Base-by-base conservation (phyloP, 2,797 vertebrate species). In the Perodicticus potto region DNA sequence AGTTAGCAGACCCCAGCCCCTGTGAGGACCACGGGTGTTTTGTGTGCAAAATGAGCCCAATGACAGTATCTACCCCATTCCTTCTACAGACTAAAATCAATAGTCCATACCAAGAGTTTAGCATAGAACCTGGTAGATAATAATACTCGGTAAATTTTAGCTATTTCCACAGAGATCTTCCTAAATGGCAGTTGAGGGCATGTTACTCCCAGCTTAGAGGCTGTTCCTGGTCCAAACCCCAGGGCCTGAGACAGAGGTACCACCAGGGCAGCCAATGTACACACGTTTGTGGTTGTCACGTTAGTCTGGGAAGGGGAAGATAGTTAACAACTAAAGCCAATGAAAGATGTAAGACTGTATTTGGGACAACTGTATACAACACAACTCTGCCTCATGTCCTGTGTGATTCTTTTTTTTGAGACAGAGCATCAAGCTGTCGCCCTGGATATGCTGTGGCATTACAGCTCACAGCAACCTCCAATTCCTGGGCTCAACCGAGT, bases 261-360 rank as follows among this genome's bases (percentile, higher is more conserved):
- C 77, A 57, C 29, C 19, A 19, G 32, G 29, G 78, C n/a, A n/a
- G 23, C 22, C 34, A 6, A 16, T 11, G 8, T 0, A 69, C 37
- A 69, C 61, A 69, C 5, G 57, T 16, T 65, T 88, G n/a, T 22
- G 16, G 16, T 4, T 23, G 2, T 2, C 55, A 37, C 13, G 9
- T 7, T 70, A 80, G n/a, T 17, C 8, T 14, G 55, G 20, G 11
- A 49, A 12, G 37, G 12, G 32, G 17, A 9, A 49, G 67, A 9
- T 45, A 74, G 3, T 27, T 29, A 32, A 45, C 5, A 22, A 65
- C n/a, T 25, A 89, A 82, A 76, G 69, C 59, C 63, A 19, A 40
- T 0, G 1, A 23, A 0, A 13, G 57, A 70, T 3, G 6, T 6
- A 32, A 43, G 86, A 63, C 34, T 32, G 0, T 27, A 65, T 32